Evolutionary conservation across 1,140 invertebrate species (phyloP), one percentile per base, ranked within the genome.

Genomic region (Heliconius himera): DNA sequence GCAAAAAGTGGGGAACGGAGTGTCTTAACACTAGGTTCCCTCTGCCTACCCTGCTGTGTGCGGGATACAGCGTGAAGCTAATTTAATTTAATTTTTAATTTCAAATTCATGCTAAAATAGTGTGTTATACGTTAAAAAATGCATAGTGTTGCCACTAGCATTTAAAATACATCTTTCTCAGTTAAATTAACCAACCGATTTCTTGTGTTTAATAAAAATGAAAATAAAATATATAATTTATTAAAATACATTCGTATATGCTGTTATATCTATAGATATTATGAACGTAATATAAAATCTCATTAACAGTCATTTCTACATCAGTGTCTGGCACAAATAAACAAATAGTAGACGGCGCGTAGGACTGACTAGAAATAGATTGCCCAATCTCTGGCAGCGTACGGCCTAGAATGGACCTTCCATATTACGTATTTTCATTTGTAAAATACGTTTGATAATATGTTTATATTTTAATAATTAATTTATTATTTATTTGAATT

Each of bases 261-360:
- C 8, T n/a, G 8, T 8, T 66, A 29, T 66, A 26, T 4, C 1
- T 29, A 5, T 66, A 22, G 11, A n/a, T 72, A 38, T 72, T 72
- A 72, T n/a, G 18, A 41, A 38, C 36, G 36, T 38, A 72, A 72
- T 72, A 72, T 13, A 72, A 72, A 72, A 72, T 72, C 36, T 72
- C 70, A 36, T 72, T 72, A 72, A 72, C 22, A 77, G 26, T 29
- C 22, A 29, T 77, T 76, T 76, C 72, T 80, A 80, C 70, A 80
- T 73, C 70, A 76, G 76, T 70, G 79, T 80, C 83, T 87, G 83
- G 76, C 71, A 83, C 80, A 85, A 85, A 87, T 85, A 89, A 89
- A 89, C 83, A 87, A 85, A 88, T 84, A 86, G 83, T 86, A 87
- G 85, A 85, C 84, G 81, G 84, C 85, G 88, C 87, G 88, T 89